These are phyloP conservation scores for Chrosomus eos DNA, from an alignment of 2,797 vertebrate species.

Conservation along the genomic window DNA sequence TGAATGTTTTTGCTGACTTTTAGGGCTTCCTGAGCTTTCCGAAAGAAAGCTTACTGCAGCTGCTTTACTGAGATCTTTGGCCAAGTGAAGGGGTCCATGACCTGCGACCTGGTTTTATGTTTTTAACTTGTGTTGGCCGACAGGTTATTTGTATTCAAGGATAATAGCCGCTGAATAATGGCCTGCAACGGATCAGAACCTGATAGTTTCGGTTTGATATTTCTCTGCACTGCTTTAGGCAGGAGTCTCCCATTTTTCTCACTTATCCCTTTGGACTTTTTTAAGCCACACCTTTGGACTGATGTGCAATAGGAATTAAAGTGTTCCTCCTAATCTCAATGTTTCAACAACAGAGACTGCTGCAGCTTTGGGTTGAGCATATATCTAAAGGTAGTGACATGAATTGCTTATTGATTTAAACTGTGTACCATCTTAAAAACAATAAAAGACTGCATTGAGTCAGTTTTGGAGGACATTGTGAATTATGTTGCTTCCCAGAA, in stretches of 20 bases:
- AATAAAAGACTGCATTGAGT: slow-evolving; percentile 42
- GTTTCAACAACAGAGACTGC: slow-evolving; percentile 39
- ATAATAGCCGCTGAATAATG: slow-evolving; percentile 18
- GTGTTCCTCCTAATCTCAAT: slow-evolving; percentile 41
- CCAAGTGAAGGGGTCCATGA: slow-evolving; percentile 28
- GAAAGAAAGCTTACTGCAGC: neutral
- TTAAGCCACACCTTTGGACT: slow-evolving; percentile 51
- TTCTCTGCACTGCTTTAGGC: neutral
- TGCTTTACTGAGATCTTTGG: slow-evolving; percentile 25
- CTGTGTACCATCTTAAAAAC: slow-evolving; percentile 54
- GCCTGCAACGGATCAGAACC: slow-evolving; percentile 9
- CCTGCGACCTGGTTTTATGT: slow-evolving; percentile 31
- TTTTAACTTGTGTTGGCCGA: slow-evolving; percentile 30
- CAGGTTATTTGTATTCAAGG: slow-evolving; percentile 29
- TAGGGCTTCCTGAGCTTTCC: slow-evolving; percentile 30
- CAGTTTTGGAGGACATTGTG: slow-evolving; percentile 3
- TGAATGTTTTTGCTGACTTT: slow-evolving; percentile 39
- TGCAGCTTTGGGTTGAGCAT: slow-evolving; percentile 37
- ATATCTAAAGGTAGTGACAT: slow-evolving; percentile 47
- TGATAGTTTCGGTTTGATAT: neutral
- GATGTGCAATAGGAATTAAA: slow-evolving; percentile 54
- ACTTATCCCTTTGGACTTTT: slow-evolving; percentile 35
- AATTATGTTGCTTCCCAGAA: neutral
- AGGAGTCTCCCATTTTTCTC: slow-evolving; percentile 14
- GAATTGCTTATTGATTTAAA: slow-evolving; percentile 51